These are phyloP conservation scores for Tryphoninae sp. DNA, from an alignment of 2,888 invertebrate genomes.

Conservation along the genomic window DNA sequence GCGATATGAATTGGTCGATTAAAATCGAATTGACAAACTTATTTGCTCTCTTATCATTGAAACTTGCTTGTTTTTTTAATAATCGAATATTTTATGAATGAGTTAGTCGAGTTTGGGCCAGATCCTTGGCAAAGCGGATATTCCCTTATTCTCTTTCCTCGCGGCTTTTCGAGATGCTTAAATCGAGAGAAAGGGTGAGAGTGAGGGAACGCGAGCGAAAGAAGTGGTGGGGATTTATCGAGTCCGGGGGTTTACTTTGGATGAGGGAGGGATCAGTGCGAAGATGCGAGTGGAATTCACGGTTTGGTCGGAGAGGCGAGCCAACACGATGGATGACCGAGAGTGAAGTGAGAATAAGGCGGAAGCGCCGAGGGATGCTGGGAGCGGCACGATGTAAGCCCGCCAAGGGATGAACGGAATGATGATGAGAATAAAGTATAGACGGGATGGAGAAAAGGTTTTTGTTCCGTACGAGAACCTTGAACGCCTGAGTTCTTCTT, in stretches of 20 bases:
- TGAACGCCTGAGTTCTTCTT: not conserved
- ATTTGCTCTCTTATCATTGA: not conserved
- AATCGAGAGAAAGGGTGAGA: not conserved
- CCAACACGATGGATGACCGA: constrained; percentile 22
- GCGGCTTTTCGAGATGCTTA: constrained; percentile 6
- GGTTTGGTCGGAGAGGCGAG: constrained; percentile 23
- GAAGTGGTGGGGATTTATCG: constrained; percentile 47
- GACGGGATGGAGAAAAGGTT: not conserved
- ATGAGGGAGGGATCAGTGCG: constrained; percentile 42
- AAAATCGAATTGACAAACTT: not conserved
- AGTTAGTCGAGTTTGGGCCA: not conserved
- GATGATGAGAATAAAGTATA: constrained; percentile 38
- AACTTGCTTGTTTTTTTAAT: not conserved
- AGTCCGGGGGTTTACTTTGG: constrained; percentile 43
- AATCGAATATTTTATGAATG: constrained; percentile 5
- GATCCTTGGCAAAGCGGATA: not conserved
- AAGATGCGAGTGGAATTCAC: constrained; percentile 57
- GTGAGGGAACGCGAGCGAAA: constrained; percentile 26
- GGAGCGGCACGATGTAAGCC: constrained; percentile 23
- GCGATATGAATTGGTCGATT: not conserved
- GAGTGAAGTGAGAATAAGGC: constrained; percentile 34
- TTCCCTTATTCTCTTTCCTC: constrained; percentile 13
- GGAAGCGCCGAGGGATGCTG: not conserved
- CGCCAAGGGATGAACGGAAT: constrained; percentile 27
- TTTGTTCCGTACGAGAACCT: not conserved